Conservation (phyloP, 2,888 invertebrate genomes). For the Himalopsyche japonica region DNA sequence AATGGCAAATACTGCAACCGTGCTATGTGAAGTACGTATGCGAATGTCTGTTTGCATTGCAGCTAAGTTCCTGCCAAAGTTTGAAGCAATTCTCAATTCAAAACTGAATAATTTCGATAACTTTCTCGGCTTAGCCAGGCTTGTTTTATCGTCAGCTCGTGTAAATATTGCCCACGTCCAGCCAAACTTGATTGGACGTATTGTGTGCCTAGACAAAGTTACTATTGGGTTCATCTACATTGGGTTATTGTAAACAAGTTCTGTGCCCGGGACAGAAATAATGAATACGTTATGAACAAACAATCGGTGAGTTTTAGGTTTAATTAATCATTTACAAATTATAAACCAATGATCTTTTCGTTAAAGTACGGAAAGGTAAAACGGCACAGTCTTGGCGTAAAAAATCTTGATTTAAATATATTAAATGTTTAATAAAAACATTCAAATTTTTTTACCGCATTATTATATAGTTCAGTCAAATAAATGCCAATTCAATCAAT, state of each 20-base stretch:
- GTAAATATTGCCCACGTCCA: slow-evolving; percentile 18
- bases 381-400: too few relatives aligned
- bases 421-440: too few relatives aligned
- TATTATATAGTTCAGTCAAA: too few relatives aligned
- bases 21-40: not conserved
- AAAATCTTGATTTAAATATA: too few relatives aligned
- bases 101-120: slow-evolving; percentile 18
- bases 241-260: slow-evolving; percentile 12
- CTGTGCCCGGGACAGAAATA: not conserved
- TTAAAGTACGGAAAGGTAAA: too few relatives aligned
- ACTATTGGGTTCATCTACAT: not conserved
- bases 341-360: too few relatives aligned
- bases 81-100: not conserved
- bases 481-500: too few relatives aligned
- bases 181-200: slow-evolving; percentile 18
- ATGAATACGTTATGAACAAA: not conserved
- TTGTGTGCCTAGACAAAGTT: slow-evolving; percentile 14
- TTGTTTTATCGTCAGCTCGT: not conserved
- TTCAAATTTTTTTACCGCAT: too few relatives aligned
- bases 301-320: too few relatives aligned
- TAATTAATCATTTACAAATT: too few relatives aligned
- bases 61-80: not conserved
- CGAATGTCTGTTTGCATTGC: slow-evolving; percentile 3
- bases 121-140: slow-evolving; percentile 4
- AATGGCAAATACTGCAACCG: not conserved